These are phyloP conservation scores for Stomatorhinus walkeri DNA, from an alignment of 2,797 vertebrate genomes.

Conservation along the genomic window DNA sequence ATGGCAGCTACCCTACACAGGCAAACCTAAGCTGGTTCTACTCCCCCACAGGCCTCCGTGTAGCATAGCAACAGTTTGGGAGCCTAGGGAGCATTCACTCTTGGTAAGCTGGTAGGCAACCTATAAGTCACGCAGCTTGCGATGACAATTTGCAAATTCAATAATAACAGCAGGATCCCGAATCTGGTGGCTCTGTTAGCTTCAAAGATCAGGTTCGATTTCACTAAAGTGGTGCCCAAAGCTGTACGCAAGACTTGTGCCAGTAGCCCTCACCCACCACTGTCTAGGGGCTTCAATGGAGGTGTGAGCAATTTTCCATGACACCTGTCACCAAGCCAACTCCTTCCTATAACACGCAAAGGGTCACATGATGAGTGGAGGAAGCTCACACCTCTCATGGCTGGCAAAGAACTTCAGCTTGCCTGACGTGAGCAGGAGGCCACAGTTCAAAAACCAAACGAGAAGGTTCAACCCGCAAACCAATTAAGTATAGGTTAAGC, in stretches of 20 bases:
- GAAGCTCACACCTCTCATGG: not conserved
- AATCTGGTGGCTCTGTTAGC: not conserved
- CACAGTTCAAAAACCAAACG: not conserved
- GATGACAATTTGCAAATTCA: not conserved
- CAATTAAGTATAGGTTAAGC: not conserved
- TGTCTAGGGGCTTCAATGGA: not conserved
- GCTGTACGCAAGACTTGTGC: not conserved
- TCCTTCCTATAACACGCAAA: not conserved
- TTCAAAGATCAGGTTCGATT: not conserved
- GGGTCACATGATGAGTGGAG: not conserved
- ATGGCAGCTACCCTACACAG: not conserved
- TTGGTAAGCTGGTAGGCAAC: not conserved
- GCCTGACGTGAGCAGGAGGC: not conserved
- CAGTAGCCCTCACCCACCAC: not conserved
- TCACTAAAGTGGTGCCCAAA: not conserved
- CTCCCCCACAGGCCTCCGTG: not conserved
- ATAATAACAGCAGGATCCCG: not conserved
- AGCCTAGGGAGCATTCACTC: not conserved
- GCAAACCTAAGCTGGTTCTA: not conserved
- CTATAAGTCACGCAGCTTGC: not conserved
- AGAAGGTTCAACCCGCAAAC: not conserved
- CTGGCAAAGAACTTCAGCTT: not conserved
- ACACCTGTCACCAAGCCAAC: not conserved
- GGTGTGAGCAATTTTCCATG: not conserved
- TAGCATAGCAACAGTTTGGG: not conserved